These are phyloP conservation scores for Ivindomyrus marchei DNA, from an alignment of 2,113 vertebrate genomes.

Conservation along the genomic window DNA sequence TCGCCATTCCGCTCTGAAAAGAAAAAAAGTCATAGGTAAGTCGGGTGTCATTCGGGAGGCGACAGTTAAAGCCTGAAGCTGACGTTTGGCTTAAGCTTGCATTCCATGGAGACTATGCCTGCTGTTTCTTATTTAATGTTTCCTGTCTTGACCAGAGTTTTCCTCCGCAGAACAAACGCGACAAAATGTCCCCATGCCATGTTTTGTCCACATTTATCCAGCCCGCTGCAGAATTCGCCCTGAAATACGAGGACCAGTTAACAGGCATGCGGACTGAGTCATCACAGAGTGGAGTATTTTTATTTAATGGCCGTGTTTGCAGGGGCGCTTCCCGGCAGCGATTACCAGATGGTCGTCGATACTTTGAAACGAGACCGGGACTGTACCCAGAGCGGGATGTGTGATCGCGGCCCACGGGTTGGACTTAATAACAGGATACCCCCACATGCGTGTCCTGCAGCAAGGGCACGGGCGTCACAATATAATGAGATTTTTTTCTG, in stretches of 20 bases:
- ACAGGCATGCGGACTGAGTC: neutral
- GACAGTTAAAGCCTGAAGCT: neutral
- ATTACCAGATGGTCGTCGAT: neutral
- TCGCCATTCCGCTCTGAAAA: neutral
- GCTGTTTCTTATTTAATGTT: neutral
- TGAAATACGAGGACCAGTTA: neutral
- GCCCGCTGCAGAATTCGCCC: neutral
- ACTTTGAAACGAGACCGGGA: neutral
- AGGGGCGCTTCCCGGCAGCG: neutral
- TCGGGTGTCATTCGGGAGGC: neutral
- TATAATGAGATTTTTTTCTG: neutral
- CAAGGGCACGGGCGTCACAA: neutral
- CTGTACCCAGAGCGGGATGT: neutral
- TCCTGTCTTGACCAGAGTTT: neutral
- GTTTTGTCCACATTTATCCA: neutral
- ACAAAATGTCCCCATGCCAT: neutral
- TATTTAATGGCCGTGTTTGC: neutral
- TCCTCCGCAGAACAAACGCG: neutral
- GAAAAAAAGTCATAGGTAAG: neutral
- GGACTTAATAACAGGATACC: neutral
- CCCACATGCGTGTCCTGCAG: neutral
- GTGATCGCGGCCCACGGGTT: neutral
- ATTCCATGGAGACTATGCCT: neutral
- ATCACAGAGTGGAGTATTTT: neutral
- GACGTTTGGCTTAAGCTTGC: neutral